Percentiles rank a stretch among this genome's conserved stretches.
Evolutionary conservation across 2,113 vertebrate genomes (phyloP).

Genomic region (Dasyurus viverrinus): DNA sequence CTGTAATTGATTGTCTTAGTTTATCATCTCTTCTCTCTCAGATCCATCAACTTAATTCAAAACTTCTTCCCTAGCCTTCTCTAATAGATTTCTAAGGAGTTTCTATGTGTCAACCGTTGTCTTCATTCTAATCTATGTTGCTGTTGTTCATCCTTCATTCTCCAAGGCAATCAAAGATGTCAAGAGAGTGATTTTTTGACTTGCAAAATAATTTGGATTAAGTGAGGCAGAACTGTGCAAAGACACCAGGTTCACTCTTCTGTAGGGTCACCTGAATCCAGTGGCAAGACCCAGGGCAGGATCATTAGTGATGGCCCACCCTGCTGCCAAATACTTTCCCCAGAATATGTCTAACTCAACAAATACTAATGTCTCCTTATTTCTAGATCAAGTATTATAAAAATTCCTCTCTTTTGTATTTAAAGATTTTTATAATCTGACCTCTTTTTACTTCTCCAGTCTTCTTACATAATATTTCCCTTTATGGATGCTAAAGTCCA

Average conservation of each 20-base stretch:
- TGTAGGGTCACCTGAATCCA: no score
- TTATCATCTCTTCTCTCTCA: background rate
- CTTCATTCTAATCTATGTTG: background rate
- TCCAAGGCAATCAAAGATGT: no score
- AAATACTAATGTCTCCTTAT: background rate
- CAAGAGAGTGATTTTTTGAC: no score
- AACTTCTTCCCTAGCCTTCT: background rate
- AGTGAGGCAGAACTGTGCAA: no score
- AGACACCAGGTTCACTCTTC: no score
- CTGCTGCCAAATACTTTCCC: background rate
- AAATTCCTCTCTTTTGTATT: background rate
- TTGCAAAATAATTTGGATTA: no score
- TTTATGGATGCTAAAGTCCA: background rate
- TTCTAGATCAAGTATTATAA: background rate
- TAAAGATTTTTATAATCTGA: background rate
- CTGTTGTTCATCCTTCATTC: no score
- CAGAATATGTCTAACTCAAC: background rate
- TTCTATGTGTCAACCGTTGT: background rate
- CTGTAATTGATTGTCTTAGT: background rate
- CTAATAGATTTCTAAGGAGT: background rate
- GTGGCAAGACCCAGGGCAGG: no score
- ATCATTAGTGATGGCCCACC: background rate
- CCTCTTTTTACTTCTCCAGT: background rate
- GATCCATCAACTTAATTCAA: background rate
- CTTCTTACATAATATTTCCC: background rate